Evolutionary conservation across 2,797 vertebrate species (phyloP).

Genomic region (Crocodylus rhombifer): DNA sequence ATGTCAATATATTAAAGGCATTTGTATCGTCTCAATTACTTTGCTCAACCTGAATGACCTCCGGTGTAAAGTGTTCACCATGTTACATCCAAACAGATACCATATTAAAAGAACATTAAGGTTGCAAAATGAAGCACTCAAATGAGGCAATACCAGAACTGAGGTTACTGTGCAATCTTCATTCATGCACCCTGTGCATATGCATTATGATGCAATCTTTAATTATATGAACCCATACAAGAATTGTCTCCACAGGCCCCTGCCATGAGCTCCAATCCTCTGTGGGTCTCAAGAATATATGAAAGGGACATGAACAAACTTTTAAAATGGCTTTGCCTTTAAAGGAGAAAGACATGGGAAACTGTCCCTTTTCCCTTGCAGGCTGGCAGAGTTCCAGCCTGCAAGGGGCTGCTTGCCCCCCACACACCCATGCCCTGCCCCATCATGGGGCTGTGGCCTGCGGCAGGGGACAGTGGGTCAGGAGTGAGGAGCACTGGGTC

Average conservation of each 20-base stretch:
- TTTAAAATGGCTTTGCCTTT: too few species aligned
- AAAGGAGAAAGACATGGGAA: too few species aligned
- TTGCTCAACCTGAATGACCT: conserved; percentile 52
- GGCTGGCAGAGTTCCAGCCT: too few species aligned
- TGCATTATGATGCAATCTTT: conserved; percentile 33
- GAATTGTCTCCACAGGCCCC: neutral
- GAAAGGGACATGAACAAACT: too few species aligned
- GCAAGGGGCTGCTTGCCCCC: too few species aligned
- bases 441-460: too few species aligned
- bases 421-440: too few species aligned
- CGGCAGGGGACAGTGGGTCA: too few species aligned
- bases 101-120: conserved; percentile 66
- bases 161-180: conserved; percentile 31
- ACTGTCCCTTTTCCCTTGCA: too few species aligned
- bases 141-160: conserved; percentile 47
- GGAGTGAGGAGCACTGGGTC: too few species aligned
- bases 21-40: conserved; percentile 72
- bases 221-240: conserved; percentile 28
- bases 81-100: conserved; percentile 53
- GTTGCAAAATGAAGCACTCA: conserved; percentile 54
- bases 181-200: conserved; percentile 30
- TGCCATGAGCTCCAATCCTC: neutral
- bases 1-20: conserved; percentile 46
- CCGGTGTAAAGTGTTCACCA: conserved; percentile 55
- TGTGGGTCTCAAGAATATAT: neutral